Base-by-base conservation (phyloP, 2,888 invertebrate genomes). In the Ophion ventricosus region DNA sequence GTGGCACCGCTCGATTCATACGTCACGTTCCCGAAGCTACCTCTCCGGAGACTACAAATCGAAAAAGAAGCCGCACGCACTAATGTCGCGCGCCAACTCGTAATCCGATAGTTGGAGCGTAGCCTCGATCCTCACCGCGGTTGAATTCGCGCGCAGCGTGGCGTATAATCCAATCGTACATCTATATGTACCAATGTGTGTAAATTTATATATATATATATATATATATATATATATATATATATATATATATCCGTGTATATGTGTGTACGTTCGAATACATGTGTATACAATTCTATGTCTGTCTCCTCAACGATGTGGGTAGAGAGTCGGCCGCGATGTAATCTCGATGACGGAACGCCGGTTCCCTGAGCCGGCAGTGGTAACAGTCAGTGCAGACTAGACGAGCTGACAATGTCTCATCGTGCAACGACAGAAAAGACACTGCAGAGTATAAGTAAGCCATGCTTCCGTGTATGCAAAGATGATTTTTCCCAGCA, bases 21-120 rank as follows among this genome's bases (percentile, higher is more conserved):
- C n/a, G 26, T 64, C 14, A 4, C 63, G 29, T 56, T 56, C 20
- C 29, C 35, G 40, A 54, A 43, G n/a, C 20, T n/a, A 11, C 1
- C 11, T 75, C 64, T 35, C 49, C 40, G 59, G 59, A 49, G 25
- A 17, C 26, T 23, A 29, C 7, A 54, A 64, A 75, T 64, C 49
- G 69, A 64, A 66, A 78, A 66, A 61, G 84, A 84, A 84, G 81
- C 81, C 78, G 74, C 81, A 78, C 77, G 70, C 84, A 84, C 69
- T 75, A 77, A 49, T 43, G 59, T 64, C 74, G n/a, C 75, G 17
- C 70, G 76, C 81, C 84, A 81, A 84, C 70, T 75, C 74, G 81
- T 84, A 84, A 81, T 81, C 75, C 81, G 84, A 84, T 84, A 75
- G 84, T 81, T 69, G 35, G 67, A 43, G 23, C 49, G 73, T 61